A percentile compares a stretch with the other conserved stretches of the same genome.
phyloP scores from a whole-genome alignment of 2,888 invertebrate species.

The Volucella bombylans region DNA sequence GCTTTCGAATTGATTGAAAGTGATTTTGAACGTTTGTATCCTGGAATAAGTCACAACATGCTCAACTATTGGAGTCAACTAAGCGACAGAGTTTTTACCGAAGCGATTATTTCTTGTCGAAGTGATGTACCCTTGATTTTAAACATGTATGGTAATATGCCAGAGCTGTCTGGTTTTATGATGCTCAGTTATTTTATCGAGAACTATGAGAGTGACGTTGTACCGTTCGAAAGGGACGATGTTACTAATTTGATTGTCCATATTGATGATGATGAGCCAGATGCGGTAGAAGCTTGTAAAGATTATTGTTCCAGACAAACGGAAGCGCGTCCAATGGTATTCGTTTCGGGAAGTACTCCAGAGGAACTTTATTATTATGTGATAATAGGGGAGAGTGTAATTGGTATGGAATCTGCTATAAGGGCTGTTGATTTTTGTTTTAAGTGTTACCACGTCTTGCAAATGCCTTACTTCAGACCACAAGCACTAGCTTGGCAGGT shows the following conservation, averaged over 20 bases:
- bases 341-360: constrained; percentile 8
- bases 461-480: neutral
- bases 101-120: constrained; percentile 15
- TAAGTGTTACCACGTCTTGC: constrained; percentile 25
- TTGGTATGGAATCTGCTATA: constrained; percentile 1
- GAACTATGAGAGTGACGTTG: constrained; percentile 17
- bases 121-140: constrained; percentile 42
- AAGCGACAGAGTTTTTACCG: constrained; percentile 34
- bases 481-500: neutral
- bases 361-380: constrained; percentile 24
- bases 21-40: constrained; percentile 41
- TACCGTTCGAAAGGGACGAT: constrained; percentile 24
- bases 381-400: neutral
- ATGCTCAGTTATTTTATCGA: constrained; percentile 37
- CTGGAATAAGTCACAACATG: neutral
- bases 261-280: constrained; percentile 3
- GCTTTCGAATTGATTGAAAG: constrained; percentile 1
- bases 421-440: constrained; percentile 55
- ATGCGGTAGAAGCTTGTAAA: neutral
- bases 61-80: constrained; percentile 25
- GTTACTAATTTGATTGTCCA: constrained; percentile 32
- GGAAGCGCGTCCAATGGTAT: constrained; percentile 7
- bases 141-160: constrained; percentile 27
- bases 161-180: constrained; percentile 26
- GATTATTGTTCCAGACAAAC: neutral